Conservation (phyloP, 2,888 invertebrate genomes). For the Argynnis bischoffii region DNA sequence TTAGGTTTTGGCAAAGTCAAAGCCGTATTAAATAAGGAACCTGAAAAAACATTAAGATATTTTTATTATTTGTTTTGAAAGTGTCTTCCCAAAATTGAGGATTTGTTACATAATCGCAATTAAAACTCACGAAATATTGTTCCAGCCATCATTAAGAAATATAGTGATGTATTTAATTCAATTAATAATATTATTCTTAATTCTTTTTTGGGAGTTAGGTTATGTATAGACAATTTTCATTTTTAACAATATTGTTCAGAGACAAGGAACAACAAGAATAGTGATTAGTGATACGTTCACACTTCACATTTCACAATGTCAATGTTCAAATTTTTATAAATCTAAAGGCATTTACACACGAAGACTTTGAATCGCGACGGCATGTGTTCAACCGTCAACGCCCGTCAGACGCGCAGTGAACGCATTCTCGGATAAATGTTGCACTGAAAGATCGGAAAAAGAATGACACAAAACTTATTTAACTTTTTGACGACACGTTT, state of each 20-base stretch:
- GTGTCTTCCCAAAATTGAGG: neutral
- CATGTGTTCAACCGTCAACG: no score
- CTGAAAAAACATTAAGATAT: slow-evolving; percentile 52
- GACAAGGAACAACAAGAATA: no score
- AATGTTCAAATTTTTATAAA: neutral
- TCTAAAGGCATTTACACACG: no score
- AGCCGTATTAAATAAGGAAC: slow-evolving; percentile 59
- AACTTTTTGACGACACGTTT: no score
- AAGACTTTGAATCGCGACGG: no score
- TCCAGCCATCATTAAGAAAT: slow-evolving; percentile 55
- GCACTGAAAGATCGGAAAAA: no score
- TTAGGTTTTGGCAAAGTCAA: slow-evolving; percentile 57
- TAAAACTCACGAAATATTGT: slow-evolving; percentile 64
- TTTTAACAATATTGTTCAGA: neutral
- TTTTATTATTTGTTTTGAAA: slow-evolving; percentile 1
- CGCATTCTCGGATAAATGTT: no score
- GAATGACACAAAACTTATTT: no score
- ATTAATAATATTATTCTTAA: neutral
- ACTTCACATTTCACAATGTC: neutral
- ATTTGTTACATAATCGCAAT: neutral
- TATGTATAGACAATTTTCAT: slow-evolving; percentile 6
- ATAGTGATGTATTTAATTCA: slow-evolving; percentile 7
- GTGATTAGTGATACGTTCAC: no score
- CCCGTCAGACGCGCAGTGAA: no score
- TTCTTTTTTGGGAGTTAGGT: neutral